These are phyloP conservation scores for Hirtodrosophila duncani DNA, from an alignment of 2,888 invertebrate species.

Conservation along the genomic window DNA sequence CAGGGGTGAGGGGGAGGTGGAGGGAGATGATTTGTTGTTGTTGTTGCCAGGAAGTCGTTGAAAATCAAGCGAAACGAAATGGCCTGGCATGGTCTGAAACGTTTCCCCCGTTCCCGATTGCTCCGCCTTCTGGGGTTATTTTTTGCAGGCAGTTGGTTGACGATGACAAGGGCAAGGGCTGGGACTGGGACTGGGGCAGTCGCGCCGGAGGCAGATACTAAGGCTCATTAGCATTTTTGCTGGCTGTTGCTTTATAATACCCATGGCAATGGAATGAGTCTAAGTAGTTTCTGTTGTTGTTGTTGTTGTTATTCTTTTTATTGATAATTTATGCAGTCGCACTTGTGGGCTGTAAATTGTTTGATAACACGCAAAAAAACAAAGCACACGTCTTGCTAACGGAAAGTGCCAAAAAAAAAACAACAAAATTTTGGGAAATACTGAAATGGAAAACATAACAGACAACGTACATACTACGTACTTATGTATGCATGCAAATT, in stretches of 20 bases:
- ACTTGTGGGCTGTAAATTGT: constrained; percentile 68
- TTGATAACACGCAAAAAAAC: constrained; percentile 70
- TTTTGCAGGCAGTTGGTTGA: constrained; percentile 38
- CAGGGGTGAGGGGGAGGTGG: constrained; percentile 42
- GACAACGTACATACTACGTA: too few species aligned
- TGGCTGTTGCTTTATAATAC: constrained; percentile 63
- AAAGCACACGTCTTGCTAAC: too few species aligned
- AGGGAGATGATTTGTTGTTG: constrained; percentile 13
- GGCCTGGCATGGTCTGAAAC: constrained; percentile 43
- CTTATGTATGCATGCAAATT: too few species aligned
- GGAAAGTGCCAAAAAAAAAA: constrained; percentile 58
- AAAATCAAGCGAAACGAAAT: constrained; percentile 70
- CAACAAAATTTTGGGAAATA: constrained; percentile 13
- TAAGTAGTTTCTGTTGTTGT: constrained; percentile 15
- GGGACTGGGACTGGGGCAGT: constrained; percentile 1
- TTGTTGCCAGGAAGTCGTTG: constrained; percentile 65
- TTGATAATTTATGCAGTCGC: constrained; percentile 70
- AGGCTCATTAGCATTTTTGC: constrained; percentile 64
- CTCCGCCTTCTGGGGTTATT: background rate
- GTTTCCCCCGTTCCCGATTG: background rate
- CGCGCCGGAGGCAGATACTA: constrained; percentile 11
- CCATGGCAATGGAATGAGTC: too few species aligned
- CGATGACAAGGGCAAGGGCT: constrained; percentile 29
- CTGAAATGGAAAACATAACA: too few species aligned
- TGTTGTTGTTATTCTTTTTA: constrained; percentile 34